A percentile compares a stretch with the other conserved stretches of the same genome.
phyloP scores from a whole-genome alignment of 2,113 vertebrate genomes.

The Litocranius walleri region DNA sequence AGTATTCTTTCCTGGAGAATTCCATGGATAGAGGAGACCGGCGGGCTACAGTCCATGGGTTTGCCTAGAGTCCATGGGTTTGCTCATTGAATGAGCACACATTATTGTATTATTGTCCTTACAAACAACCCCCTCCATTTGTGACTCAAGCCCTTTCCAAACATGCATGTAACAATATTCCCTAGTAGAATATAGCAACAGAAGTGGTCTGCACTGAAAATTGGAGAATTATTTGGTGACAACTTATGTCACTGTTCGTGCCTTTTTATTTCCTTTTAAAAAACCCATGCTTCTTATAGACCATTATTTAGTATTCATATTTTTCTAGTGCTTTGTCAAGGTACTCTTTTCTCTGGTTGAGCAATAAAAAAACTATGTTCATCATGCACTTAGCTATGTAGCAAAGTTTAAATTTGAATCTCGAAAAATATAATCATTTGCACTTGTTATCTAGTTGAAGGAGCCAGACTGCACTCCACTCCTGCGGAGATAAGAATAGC shows the following conservation, averaged over 20 bases:
- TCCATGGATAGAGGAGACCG: background rate
- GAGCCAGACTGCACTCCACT: background rate
- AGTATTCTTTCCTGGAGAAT: background rate
- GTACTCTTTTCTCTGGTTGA: background rate
- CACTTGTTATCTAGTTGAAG: background rate
- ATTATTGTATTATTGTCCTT: background rate
- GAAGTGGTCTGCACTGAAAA: background rate
- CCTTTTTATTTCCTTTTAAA: background rate
- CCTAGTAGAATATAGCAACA: background rate
- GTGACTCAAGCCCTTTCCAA: background rate
- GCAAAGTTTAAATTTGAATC: background rate
- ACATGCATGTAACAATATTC: background rate
- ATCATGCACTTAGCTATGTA: background rate
- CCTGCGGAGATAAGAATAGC: background rate
- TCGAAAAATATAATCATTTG: background rate
- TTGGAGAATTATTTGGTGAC: background rate
- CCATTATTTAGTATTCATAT: background rate
- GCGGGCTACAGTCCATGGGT: background rate
- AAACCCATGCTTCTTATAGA: background rate
- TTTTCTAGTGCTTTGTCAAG: background rate
- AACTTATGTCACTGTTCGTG: background rate
- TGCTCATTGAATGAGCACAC: background rate
- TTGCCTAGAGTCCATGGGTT: background rate
- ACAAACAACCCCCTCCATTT: background rate
- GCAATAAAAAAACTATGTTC: background rate